Evolutionary conservation across 2,888 invertebrate species (phyloP), one percentile per base, ranked within the genome.

Genomic region (Plagiodera versicolora): DNA sequence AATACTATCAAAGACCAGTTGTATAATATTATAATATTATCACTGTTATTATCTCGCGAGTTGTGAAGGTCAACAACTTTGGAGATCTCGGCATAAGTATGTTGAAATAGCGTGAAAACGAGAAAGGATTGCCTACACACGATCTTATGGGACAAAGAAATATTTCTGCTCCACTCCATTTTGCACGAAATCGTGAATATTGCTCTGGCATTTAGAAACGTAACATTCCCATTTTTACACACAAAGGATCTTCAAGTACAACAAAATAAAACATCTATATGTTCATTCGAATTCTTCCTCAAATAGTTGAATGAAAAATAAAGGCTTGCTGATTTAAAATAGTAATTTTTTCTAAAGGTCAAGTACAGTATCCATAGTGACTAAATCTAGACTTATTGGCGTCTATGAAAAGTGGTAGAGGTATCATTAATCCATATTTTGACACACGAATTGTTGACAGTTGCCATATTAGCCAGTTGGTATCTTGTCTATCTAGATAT

Each of bases 31-130:
- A 32, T 32, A n/a, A n/a, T n/a, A n/a, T n/a, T n/a, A n/a, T n/a
- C 11, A 32, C 32, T 10, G 11, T 32, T 11, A 32, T 32, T 32
- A 32, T 32, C 32, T 3, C 2, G 10, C 32, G 32, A 32, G 32
- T 32, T 32, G 44, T 53, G 61, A 61, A 61, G 61, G 61, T 57
- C 32, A 56, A 61, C 61, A 32, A 56, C 52, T 60, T 46, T 11
- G 46, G 51, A n/a, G 52, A 53, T 48, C 32, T 61, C 51, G 35
- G 57, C 61, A 56, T 61, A 56, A 56, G 51, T 56, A 51, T 18
- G 35, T 48, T 5, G 45, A 46, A 57, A 56, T 47, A 32, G 4
- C 32, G 10, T 32, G 8, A 32, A 32, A 32, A 32, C 32, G 5
- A 32, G 32, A 32, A 32, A 10, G 32, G 32, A 32, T 32, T 32